phyloP scores from a whole-genome alignment of 2,113 vertebrate genomes.

The Callospermophilus lateralis region DNA sequence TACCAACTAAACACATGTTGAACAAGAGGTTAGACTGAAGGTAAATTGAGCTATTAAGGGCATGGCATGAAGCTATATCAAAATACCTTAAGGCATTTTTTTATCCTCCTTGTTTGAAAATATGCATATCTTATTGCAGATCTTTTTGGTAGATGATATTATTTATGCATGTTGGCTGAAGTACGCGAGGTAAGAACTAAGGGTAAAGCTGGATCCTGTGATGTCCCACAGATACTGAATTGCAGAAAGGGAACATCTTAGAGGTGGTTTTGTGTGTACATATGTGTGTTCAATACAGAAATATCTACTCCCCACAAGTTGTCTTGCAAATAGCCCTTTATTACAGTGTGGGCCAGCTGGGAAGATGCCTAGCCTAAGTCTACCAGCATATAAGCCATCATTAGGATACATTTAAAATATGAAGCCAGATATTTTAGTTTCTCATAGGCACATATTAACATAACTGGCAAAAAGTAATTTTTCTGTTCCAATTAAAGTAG shows the following conservation, averaged over 20 bases:
- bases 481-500: slow-evolving; percentile 69
- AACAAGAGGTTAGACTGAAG: too few species aligned
- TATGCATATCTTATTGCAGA: too few species aligned
- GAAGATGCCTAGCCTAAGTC: not conserved
- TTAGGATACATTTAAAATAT: slow-evolving; percentile 54
- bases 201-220: not conserved
- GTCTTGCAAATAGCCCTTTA: not conserved
- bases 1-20: too few species aligned
- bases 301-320: not conserved
- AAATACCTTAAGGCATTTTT: too few species aligned
- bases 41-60: too few species aligned
- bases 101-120: too few species aligned
- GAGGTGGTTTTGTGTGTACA: not conserved
- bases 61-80: too few species aligned
- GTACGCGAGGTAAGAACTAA: not conserved
- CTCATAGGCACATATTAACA: slow-evolving; percentile 40
- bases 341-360: not conserved
- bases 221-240: not conserved
- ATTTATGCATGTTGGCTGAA: not conserved
- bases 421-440: slow-evolving; percentile 31
- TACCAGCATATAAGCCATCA: not conserved
- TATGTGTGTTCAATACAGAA: not conserved
- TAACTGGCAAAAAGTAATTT: slow-evolving; percentile 66
- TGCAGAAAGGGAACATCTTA: not conserved
- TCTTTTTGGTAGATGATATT: too few species aligned